phyloP scores from a whole-genome alignment of 2,888 invertebrate genomes.

The Smittia sp. region DNA sequence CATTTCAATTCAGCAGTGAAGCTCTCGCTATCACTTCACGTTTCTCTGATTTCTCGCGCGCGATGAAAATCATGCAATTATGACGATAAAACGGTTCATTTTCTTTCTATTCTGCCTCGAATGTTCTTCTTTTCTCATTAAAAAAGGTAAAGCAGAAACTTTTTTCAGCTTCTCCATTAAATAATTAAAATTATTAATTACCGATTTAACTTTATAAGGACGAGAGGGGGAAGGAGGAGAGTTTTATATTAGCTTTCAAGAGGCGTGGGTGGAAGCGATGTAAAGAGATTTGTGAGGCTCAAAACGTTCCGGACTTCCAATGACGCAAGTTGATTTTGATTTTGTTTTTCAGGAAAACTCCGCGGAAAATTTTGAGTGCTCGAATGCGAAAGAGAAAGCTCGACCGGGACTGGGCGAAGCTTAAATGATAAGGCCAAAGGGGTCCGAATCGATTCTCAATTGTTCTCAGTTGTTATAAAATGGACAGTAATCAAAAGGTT shows the following conservation, averaged over 20 bases:
- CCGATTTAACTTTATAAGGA: too few species aligned
- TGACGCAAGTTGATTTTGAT: too few species aligned
- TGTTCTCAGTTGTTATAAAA: conserved; percentile 3
- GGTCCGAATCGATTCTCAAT: neutral
- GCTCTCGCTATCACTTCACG: neutral
- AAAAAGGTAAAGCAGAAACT: too few species aligned
- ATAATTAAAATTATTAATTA: too few species aligned
- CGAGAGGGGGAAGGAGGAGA: too few species aligned
- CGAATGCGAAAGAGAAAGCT: neutral
- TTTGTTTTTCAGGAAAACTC: too few species aligned
- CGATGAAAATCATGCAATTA: conserved; percentile 21
- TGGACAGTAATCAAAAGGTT: conserved; percentile 21
- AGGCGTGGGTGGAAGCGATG: too few species aligned
- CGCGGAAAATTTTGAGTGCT: too few species aligned
- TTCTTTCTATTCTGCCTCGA: neutral
- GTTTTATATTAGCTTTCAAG: too few species aligned
- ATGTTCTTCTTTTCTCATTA: neutral
- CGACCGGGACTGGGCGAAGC: neutral
- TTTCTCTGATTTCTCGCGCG: neutral
- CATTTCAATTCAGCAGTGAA: neutral
- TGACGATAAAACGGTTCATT: conserved; percentile 32
- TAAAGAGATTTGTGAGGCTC: too few species aligned
- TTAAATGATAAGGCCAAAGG: conserved; percentile 6
- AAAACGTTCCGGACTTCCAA: too few species aligned
- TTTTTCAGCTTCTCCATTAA: too few species aligned